Base-by-base conservation (phyloP, 2,113 vertebrate genomes). In the Nipponia nippon region DNA sequence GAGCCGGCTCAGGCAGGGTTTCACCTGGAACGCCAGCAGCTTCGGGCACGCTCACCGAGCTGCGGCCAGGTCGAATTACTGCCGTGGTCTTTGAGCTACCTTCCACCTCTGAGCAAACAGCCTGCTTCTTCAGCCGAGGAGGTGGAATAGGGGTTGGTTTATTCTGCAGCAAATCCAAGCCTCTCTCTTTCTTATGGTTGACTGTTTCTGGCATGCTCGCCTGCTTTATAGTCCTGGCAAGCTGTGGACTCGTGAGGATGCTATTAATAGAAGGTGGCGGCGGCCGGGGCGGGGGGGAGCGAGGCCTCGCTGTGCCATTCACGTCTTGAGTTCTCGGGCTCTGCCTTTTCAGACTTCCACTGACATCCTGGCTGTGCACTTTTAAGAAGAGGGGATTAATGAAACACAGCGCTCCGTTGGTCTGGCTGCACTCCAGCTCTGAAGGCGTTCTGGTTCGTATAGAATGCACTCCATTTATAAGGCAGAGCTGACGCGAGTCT, bases 371-470 rank as follows among this genome's bases (percentile, higher is more conserved):
- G 96, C 97, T 99, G 83, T 98, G 99, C 53, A 99, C 98, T 98
- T 99, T 99, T 83, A 99, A 98, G 95, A 99, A 99, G 61, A 99
- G 98, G 9, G 99, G 99, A 97, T 99, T 99, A 93, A 99, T 98
- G n/a, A 99, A 99, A 96, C 99, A 99, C 95, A 99, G 97, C 3
- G 99, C 98, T 88, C 98, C 98, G 30, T 98, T 98, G 97, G 98
- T 98, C 96, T 98, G 98, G 97, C 98, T 97, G 47, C 98, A 98
- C 97, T 99, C 98, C 96, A 98, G 97, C 91, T 98, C 98, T 1
- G 98, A 98, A 81, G 98, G 98, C 89, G 98, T 97, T 87, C 97
- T 96, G 84, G 98, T 98, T 70, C 97, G 98, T 92, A 99, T 98
- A 96, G 98, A 98, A 92, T 99, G 99, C 61, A 99, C 98, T 82